phyloP scores from a whole-genome alignment of 92 coral and sea anemone genomes.

The Pocillopora meandrina region DNA sequence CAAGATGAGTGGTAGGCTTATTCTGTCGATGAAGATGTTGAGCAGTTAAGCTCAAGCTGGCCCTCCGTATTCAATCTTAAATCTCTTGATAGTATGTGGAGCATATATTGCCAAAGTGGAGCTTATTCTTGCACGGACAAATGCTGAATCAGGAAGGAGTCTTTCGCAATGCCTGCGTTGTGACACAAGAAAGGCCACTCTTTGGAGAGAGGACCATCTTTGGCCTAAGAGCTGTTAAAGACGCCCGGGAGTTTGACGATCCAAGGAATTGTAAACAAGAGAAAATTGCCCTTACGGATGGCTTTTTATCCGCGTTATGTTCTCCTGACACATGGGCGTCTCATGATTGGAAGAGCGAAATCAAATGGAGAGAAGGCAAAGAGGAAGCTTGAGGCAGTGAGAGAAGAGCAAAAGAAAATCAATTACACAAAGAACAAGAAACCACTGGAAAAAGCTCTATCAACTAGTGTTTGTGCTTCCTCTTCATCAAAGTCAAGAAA shows the following conservation, averaged over 20 bases:
- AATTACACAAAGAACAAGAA: constrained; percentile 38
- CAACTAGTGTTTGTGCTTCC: constrained; percentile 27
- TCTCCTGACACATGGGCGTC: constrained; percentile 30
- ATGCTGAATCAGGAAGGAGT: constrained; percentile 29
- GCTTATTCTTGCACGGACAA: constrained; percentile 26
- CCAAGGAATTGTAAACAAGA: constrained; percentile 43
- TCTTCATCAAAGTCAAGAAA: constrained; percentile 37
- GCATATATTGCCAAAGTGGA: constrained; percentile 43
- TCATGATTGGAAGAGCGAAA: constrained; percentile 52
- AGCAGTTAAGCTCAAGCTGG: no score
- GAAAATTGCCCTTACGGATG: constrained; percentile 44
- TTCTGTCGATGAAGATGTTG: constrained; percentile 45
- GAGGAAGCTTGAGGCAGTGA: constrained; percentile 32
- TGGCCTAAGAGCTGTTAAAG: constrained; percentile 60
- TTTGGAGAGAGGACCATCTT: constrained; percentile 60
- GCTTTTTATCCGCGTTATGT: constrained; percentile 28
- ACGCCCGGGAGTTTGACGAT: constrained; percentile 55
- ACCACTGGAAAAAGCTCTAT: constrained; percentile 23
- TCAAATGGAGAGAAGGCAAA: constrained; percentile 16
- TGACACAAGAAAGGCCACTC: constrained; percentile 50
- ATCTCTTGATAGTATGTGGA: constrained; percentile 44
- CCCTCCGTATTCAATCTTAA: constrained; percentile 44
- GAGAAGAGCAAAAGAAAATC: constrained; percentile 29
- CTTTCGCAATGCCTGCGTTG: constrained; percentile 52
- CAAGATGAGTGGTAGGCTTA: constrained; percentile 51